phyloP scores from a whole-genome alignment of 2,797 vertebrate genomes.

The Strix occidentalis region DNA sequence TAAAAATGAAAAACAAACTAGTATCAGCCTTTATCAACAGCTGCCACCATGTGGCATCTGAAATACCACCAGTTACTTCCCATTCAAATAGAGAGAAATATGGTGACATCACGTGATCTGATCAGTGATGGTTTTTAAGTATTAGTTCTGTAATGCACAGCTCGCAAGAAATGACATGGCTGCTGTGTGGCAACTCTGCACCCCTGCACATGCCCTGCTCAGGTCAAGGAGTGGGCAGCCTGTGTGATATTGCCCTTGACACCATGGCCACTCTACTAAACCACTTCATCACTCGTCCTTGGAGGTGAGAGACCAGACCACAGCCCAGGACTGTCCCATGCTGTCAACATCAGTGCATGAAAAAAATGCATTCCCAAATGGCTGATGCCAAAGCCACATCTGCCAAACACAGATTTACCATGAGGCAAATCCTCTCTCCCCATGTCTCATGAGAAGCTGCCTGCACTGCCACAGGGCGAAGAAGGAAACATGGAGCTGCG shows the following conservation, averaged over 20 bases:
- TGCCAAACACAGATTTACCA: neutral
- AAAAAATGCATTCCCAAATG: neutral
- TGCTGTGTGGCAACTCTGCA: neutral
- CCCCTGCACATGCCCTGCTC: neutral
- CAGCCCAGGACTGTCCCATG: neutral
- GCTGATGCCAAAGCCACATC: neutral
- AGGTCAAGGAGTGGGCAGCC: neutral
- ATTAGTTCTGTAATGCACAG: fast-evolving
- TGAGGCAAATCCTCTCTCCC: neutral
- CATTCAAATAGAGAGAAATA: neutral
- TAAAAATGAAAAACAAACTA: slow-evolving; percentile 1
- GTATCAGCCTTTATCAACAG: slow-evolving; percentile 48
- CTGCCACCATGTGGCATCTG: slow-evolving; percentile 62
- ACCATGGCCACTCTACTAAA: fast-evolving
- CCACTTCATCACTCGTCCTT: neutral
- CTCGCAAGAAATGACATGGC: fast-evolving
- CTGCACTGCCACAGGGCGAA: fast-evolving
- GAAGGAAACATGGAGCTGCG: neutral
- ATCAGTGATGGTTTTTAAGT: neutral
- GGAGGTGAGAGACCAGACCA: neutral
- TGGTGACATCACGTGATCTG: neutral
- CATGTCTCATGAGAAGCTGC: neutral
- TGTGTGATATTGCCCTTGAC: too few relatives aligned
- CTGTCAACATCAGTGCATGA: neutral
- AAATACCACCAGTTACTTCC: slow-evolving; percentile 5